Evolutionary conservation across 2,113 vertebrate genomes (phyloP), one percentile per base, ranked within the genome.

Genomic region (Abramis brama): DNA sequence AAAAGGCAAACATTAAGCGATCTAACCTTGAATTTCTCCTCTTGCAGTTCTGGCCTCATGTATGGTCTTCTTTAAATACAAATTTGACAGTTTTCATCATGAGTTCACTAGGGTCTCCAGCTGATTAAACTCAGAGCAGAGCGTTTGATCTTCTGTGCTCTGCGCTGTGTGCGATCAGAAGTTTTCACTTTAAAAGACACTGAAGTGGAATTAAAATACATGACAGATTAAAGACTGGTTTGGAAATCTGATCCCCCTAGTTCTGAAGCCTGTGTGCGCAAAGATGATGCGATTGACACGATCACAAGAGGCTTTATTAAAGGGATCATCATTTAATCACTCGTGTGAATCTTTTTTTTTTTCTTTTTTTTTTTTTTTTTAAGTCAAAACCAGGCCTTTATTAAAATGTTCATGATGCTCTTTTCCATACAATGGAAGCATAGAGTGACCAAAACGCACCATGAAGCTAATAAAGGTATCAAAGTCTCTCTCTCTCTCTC

Each of bases 101-200:
- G 25, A 36, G 27, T 79, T 78, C 13, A 68, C 36, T 71, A 39
- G 60, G 62, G 73, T 78, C 75, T 82, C n/a, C 19, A 55, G 36
- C 30, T 60, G 30, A 87, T 80, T 82, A 52, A 79, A 73, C 79
- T 86, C 85, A n/a, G 86, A 68, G 85, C 73, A 12, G 23, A 3
- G 59, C 39, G 59, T 57, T n/a, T 47, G 79, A 80, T 80, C 59
- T 45, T 86, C 82, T 85, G 27, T 33, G 55, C 50, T 60, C 30
- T 81, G 64, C 47, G 33, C 47, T n/a, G 25, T 78, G 52, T 77
- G 79, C 36, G 36, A 71, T 87, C 52, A 78, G 19, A 17, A 25
- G 79, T 80, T 59, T 77, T 73, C 23, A 66, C 80, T 82, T 82
- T 73, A 84, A 43, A 68, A 52, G 68, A 50, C 23, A 17, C 59